Percentiles rank a stretch among this genome's conserved stretches.
These are phyloP conservation scores for Hedya salicella DNA, from an alignment of 2,888 invertebrate species.

Conservation along the genomic window DNA sequence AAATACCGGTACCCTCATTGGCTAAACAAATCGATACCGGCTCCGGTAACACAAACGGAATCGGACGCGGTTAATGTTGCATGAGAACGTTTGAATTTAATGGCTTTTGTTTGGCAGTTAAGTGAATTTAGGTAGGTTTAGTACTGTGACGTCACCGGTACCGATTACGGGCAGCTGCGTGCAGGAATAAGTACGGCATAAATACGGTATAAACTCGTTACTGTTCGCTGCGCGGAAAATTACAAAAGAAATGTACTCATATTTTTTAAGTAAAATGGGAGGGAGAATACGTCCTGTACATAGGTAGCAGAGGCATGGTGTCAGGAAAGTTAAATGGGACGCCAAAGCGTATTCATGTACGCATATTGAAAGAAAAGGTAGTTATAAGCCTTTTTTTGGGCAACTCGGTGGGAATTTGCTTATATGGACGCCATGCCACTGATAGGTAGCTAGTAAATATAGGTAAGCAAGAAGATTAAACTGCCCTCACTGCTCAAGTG, in stretches of 20 bases:
- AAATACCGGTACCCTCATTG: constrained; percentile 22
- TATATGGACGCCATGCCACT: too few relatives aligned
- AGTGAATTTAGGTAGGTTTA: constrained; percentile 41
- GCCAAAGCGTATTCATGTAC: too few relatives aligned
- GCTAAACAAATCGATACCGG: constrained; percentile 30
- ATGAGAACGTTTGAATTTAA: constrained; percentile 64
- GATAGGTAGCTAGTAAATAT: too few relatives aligned
- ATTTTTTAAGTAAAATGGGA: too few relatives aligned
- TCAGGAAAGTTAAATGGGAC: too few relatives aligned
- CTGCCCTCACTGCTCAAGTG: too few relatives aligned
- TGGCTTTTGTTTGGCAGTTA: constrained; percentile 50
- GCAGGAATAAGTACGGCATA: not conserved
- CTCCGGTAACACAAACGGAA: constrained; percentile 35
- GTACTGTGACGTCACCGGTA: constrained; percentile 7
- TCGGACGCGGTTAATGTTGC: constrained; percentile 57
- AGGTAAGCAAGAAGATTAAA: too few relatives aligned
- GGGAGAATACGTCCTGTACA: too few relatives aligned
- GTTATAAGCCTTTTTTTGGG: too few relatives aligned
- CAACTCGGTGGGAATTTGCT: too few relatives aligned
- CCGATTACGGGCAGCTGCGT: constrained; percentile 30
- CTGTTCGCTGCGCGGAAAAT: constrained; percentile 21
- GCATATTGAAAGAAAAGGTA: too few relatives aligned
- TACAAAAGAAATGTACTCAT: not conserved
- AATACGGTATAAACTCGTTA: constrained; percentile 15
- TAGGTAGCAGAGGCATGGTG: too few relatives aligned